phyloP scores from a whole-genome alignment of 2,797 vertebrate genomes.

The Typhlichthys eigenmanni region DNA sequence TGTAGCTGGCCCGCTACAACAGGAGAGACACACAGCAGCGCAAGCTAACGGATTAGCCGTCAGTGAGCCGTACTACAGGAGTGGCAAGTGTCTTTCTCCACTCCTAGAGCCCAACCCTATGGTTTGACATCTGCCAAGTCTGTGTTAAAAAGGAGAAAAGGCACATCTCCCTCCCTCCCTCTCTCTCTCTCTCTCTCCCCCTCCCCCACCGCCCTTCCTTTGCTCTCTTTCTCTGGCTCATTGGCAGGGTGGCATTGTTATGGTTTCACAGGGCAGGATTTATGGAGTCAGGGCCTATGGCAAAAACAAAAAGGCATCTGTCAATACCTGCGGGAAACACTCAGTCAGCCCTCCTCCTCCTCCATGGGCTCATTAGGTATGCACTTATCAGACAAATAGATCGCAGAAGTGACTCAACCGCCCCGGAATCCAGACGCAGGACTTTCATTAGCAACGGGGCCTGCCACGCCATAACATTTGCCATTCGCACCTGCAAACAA shows the following conservation, averaged over 20 bases:
- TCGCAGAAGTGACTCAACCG: conserved; percentile 96
- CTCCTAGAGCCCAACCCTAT: conserved; percentile 72
- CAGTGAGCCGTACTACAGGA: conserved; percentile 63
- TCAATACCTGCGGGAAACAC: conserved; percentile 97
- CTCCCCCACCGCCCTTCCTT: conserved; percentile 24
- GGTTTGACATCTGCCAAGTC: conserved; percentile 94
- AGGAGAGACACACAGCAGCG: neutral
- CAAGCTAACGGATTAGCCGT: conserved; percentile 61
- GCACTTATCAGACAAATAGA: conserved; percentile 98
- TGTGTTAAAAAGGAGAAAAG: conserved; percentile 90
- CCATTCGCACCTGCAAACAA: conserved; percentile 85
- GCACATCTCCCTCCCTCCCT: conserved; percentile 41
- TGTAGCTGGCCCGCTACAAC: conserved; percentile 59
- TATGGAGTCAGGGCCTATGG: conserved; percentile 90
- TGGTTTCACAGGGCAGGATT: conserved; percentile 92
- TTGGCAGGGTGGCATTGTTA: conserved; percentile 86
- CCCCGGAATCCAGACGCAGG: conserved; percentile 90
- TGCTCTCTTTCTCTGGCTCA: conserved; percentile 55
- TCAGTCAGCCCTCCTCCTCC: conserved; percentile 46
- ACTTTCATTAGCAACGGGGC: conserved; percentile 91
- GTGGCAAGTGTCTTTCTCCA: conserved; percentile 56
- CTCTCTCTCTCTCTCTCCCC: conserved; percentile 40
- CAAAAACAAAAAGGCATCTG: conserved; percentile 96
- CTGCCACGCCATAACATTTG: conserved; percentile 79
- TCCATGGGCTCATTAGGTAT: conserved; percentile 90